Evolutionary conservation across 1,140 invertebrate genomes (phyloP), one percentile per base, ranked within the genome.

Genomic region (Drosophila tani): DNA sequence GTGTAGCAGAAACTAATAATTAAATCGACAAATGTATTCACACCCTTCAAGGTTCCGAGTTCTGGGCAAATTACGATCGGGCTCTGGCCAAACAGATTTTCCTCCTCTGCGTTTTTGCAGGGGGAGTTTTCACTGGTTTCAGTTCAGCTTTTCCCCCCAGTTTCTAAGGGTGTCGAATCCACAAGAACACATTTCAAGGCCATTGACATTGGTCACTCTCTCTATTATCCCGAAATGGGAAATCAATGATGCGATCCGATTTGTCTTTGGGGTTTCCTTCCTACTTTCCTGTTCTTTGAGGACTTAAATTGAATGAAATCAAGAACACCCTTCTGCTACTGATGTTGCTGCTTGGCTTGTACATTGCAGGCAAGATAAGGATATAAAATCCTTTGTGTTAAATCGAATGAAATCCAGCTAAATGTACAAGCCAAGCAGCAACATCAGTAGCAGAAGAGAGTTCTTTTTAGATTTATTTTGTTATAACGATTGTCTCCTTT

Each of bases 11-110:
- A 80, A 82, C 69, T 83, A 82, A 88, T 87, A 87, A 88, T 87
- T 87, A 87, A 81, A 77, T 80, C 84, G 64, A 87, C 84, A 88
- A 87, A 88, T 88, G 77, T 78, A 88, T 87, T 87, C 76, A 79
- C 76, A 79, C 76, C 75, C 76, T 79, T 47, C 50, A n/a, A 29
- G 32, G 45, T 32, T n/a, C 21, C 4, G 11, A 66, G 66, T 21
- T 40, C 32, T 14, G 24, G 21, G 17, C 35, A 57, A 76, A 76
- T 73, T 71, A 71, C 67, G 46, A 73, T 59, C 68, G 29, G 27
- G 15, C 27, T 40, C 66, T 69, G 67, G 67, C 62, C 67, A 69
- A 69, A 69, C 66, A 69, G 60, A 67, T 69, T 68, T 70, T 29
- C 19, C 32, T 11, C 11, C 32, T 35, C 0, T 35, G 32, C 9